A percentile compares a stretch with the other conserved stretches of the same genome.
Evolutionary conservation across 2,113 vertebrate species (phyloP).

Genomic region (Vicugna pacos): DNA sequence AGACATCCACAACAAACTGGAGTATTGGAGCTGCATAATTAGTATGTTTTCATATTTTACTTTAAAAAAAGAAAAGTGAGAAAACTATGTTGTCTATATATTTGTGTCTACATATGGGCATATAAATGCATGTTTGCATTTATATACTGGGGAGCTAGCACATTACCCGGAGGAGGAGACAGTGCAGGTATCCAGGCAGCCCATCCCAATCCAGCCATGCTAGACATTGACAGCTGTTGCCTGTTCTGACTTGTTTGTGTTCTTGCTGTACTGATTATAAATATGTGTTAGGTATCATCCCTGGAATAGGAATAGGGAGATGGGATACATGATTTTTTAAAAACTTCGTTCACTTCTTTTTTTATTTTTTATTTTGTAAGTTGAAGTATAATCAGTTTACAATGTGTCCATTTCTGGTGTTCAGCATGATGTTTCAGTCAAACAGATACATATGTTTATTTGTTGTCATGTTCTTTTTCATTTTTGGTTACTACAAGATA

Average conservation of each 20-base stretch:
- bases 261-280: background rate
- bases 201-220: background rate
- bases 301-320: background rate
- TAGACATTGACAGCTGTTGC: background rate
- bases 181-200: rapidly evolving
- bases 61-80: background rate
- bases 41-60: background rate
- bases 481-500: too few relatives aligned
- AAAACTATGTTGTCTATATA: background rate
- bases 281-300: background rate
- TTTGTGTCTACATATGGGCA: background rate
- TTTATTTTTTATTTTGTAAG: too few relatives aligned
- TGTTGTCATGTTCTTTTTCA: too few relatives aligned
- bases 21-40: background rate
- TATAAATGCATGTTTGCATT: background rate
- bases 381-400: too few relatives aligned
- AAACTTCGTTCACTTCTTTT: background rate
- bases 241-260: background rate
- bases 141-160: background rate
- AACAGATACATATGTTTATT: too few relatives aligned
- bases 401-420: too few relatives aligned
- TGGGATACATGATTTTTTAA: background rate
- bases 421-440: too few relatives aligned
- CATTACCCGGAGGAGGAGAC: background rate
- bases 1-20: background rate